These are phyloP conservation scores for Epinotia brunnichana DNA, from an alignment of 2,888 invertebrate genomes.

Conservation along the genomic window DNA sequence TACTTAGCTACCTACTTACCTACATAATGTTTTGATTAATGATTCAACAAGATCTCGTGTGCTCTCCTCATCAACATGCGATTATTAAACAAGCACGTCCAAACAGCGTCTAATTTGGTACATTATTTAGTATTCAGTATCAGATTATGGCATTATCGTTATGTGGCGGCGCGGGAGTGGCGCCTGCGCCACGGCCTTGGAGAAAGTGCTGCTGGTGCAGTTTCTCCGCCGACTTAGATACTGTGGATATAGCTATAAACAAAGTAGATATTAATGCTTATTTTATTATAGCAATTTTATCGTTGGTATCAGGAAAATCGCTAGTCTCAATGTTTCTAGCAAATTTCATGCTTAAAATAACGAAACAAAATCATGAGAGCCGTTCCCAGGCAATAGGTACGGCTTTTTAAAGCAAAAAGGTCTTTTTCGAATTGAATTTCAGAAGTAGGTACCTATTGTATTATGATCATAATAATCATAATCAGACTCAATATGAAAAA, in stretches of 20 bases:
- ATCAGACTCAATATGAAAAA: too few relatives aligned
- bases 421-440: too few relatives aligned
- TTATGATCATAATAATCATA: too few relatives aligned
- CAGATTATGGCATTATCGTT: conserved; percentile 35
- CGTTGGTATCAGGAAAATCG: too few relatives aligned
- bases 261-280: neutral
- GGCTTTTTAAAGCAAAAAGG: too few relatives aligned
- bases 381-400: too few relatives aligned
- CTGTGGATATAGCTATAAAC: conserved; percentile 23
- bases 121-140: conserved; percentile 37
- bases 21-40: neutral
- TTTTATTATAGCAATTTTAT: too few relatives aligned
- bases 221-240: conserved; percentile 38
- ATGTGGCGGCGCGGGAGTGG: conserved; percentile 30
- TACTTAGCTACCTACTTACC: too few relatives aligned
- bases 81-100: conserved; percentile 8
- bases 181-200: conserved; percentile 33
- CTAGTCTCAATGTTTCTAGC: neutral
- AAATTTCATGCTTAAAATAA: neutral
- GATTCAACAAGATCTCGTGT: neutral
- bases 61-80: conserved; percentile 2
- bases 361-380: too few relatives aligned
- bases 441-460: too few relatives aligned
- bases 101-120: neutral
- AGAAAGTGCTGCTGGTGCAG: conserved; percentile 41